Conservation (phyloP, 2,113 vertebrate species). For the Halichoeres trimaculatus region DNA sequence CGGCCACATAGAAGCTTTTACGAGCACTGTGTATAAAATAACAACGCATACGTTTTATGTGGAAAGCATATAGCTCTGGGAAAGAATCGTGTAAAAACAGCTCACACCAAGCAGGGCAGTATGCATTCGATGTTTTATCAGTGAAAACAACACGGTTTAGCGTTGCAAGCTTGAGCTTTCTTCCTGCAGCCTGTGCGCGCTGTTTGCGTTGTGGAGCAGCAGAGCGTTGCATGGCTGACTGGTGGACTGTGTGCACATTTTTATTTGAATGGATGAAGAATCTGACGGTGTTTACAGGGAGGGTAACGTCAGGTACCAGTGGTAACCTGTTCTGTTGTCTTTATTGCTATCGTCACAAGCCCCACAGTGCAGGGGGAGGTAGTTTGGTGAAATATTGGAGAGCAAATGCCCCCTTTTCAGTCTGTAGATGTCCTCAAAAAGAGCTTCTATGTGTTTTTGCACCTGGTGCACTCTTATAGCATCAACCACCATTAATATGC, state of each 20-base stretch:
- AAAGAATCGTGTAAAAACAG: background rate
- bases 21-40: background rate
- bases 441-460: background rate
- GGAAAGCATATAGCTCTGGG: background rate
- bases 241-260: constrained; percentile 2
- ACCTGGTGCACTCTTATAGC: background rate
- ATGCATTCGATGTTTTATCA: background rate
- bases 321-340: background rate
- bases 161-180: background rate
- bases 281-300: background rate
- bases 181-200: background rate
- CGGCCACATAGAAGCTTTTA: background rate
- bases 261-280: background rate
- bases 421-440: background rate
- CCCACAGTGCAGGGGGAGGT: background rate
- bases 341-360: too few relatives aligned
- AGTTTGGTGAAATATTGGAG: background rate
- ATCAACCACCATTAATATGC: background rate
- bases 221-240: constrained; percentile 9
- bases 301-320: constrained; percentile 15
- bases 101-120: background rate
- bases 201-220: constrained; percentile 26
- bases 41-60: background rate
- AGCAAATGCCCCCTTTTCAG: background rate
- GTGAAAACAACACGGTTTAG: background rate